A percentile compares a stretch with the other conserved stretches of the same genome.
These are phyloP conservation scores for Aselliscus stoliczkanus DNA, from an alignment of 2,797 vertebrate species.

Conservation along the genomic window DNA sequence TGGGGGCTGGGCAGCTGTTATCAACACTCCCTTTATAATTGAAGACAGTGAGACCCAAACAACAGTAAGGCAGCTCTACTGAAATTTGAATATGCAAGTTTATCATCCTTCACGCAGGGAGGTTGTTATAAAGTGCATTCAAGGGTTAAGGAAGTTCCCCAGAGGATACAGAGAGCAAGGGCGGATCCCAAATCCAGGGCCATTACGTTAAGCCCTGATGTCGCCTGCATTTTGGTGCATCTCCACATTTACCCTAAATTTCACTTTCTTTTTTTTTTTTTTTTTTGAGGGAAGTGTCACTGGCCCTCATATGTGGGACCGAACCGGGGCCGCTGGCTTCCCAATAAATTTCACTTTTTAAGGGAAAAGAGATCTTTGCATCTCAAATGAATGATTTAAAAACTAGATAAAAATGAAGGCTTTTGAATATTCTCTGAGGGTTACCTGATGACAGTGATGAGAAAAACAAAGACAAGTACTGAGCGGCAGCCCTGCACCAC, in stretches of 20 bases:
- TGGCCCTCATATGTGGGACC: too few species aligned
- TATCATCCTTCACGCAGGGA: rapidly evolving
- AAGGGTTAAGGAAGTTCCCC: not conserved
- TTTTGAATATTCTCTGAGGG: not conserved
- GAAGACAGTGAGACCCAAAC: not conserved
- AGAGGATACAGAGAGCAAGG: not conserved
- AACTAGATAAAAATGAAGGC: not conserved
- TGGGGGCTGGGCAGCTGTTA: not conserved
- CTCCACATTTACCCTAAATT: too few species aligned
- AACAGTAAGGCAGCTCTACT: not conserved
- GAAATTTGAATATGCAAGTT: not conserved
- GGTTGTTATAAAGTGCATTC: not conserved
- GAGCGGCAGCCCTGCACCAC: rapidly evolving
- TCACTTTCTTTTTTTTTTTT: too few species aligned
- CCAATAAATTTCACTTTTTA: too few species aligned
- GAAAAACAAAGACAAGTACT: not conserved
- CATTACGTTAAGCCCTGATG: too few species aligned
- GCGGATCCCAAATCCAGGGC: too few species aligned
- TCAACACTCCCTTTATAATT: not conserved
- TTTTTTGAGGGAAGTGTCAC: too few species aligned
- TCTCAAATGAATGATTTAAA: not conserved
- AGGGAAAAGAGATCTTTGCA: not conserved
- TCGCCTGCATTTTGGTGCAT: too few species aligned
- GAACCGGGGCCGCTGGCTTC: too few species aligned
- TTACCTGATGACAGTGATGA: not conserved